phyloP scores from a whole-genome alignment of 2,797 vertebrate species.

The Sardinella longiceps region DNA sequence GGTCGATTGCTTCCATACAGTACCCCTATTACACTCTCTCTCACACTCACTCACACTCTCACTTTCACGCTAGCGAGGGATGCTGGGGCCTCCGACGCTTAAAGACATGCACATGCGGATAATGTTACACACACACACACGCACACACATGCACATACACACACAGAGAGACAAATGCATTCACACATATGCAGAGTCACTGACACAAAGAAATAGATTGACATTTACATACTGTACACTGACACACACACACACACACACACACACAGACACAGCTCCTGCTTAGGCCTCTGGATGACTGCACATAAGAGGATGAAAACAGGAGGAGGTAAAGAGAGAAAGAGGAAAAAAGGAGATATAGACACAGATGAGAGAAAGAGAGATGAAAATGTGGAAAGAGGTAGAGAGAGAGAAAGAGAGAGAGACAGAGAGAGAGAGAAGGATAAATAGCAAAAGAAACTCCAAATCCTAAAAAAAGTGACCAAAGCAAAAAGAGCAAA shows the following conservation, averaged over 20 bases:
- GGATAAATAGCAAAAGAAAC: not conserved
- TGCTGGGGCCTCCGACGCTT: not conserved
- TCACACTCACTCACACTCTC: not conserved
- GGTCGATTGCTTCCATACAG: not conserved
- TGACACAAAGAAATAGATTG: too few species aligned
- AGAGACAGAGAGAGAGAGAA: not conserved
- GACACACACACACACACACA: not conserved
- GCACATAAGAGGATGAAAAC: constrained; percentile 51
- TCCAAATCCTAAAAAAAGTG: constrained; percentile 4
- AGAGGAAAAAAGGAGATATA: not conserved
- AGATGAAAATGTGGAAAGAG: not conserved
- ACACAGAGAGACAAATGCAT: not conserved
- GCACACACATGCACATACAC: not conserved
- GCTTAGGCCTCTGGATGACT: constrained; percentile 45
- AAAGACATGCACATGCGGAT: constrained; percentile 11
- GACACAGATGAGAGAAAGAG: not conserved
- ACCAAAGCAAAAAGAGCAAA: not conserved
- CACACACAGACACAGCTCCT: not conserved
- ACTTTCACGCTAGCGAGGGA: not conserved
- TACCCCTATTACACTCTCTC: not conserved
- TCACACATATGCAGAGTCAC: too few species aligned
- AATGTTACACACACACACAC: not conserved
- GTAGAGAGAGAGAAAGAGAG: constrained; percentile 5
- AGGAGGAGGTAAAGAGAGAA: constrained; percentile 7
- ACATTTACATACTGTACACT: too few species aligned